Evolutionary conservation across 2,113 vertebrate genomes (phyloP), one percentile per base, ranked within the genome.

Genomic region (Triplophysa siluroides): DNA sequence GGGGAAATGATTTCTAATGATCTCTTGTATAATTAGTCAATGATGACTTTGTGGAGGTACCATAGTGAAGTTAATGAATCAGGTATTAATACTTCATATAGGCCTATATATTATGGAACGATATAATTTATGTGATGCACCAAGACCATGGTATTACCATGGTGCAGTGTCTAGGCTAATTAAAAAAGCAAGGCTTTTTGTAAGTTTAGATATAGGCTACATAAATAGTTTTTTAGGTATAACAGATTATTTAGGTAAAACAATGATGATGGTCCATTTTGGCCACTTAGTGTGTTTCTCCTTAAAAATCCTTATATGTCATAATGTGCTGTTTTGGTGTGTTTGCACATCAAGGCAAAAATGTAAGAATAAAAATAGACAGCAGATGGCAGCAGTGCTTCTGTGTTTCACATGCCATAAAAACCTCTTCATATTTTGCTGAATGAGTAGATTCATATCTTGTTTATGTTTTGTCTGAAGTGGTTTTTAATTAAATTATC

Each of bases 341-440:
- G 12, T n/a, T n/a, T 50, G 47, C 14, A 16, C 12, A 4, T 29
- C 29, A 29, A 29, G 29, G 29, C 29, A 29, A 4, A 29, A 29
- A 29, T 29, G 29, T 4, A 29, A 29, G 29, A 29, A 29, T 29
- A 38, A 38, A 38, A 38, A 14, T 52, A 73, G 81, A 76, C 93
- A 91, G 89, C 82, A 88, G 92, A 84, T 88, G 92, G 90, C 91
- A 90, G 91, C 90, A 90, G 86, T 85, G 85, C 83, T 83, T 88
- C 58, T 83, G 83, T 78, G 10, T 90, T 84, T 77, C 13, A 71
- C 64, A 29, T 21, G 18, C 14, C 52, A 33, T 56, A 76, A 24
- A 67, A 26, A 1, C 24, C n/a, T 23, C 10, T 16, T 21, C 41
- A 21, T 74, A 10, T 45, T 33, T 24, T 61, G 21, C 43, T 33